These are phyloP conservation scores for Orius insidiosus DNA, from an alignment of 1,140 invertebrate species.

Conservation along the genomic window DNA sequence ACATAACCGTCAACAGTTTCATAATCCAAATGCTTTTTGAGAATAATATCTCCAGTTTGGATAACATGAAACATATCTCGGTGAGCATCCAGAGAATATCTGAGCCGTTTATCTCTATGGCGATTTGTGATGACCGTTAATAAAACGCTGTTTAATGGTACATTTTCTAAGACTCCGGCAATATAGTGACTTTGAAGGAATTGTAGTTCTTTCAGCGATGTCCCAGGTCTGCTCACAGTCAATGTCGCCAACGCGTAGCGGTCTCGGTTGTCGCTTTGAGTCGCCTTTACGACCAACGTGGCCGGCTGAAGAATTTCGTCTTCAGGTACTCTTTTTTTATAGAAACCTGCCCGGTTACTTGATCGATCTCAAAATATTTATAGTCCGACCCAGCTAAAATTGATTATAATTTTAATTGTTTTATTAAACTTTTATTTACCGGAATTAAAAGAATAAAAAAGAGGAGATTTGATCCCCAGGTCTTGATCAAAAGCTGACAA, in stretches of 20 bases:
- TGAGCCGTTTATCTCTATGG: slow-evolving; percentile 35
- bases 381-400: slow-evolving; percentile 28
- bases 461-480: slow-evolving; percentile 53
- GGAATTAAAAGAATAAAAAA: slow-evolving; percentile 44
- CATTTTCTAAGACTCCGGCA: slow-evolving; percentile 55
- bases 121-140: slow-evolving; percentile 41
- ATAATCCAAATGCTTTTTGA: slow-evolving; percentile 61
- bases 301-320: slow-evolving; percentile 44
- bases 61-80: slow-evolving; percentile 53
- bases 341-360: slow-evolving; percentile 39
- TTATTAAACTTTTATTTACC: slow-evolving; percentile 22
- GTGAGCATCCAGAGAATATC: slow-evolving; percentile 43
- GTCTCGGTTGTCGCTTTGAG: slow-evolving; percentile 73
- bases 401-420: neutral
- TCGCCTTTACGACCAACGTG: slow-evolving; percentile 63
- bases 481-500: slow-evolving; percentile 65
- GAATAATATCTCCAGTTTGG: slow-evolving; percentile 58
- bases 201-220: slow-evolving; percentile 26
- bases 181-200: slow-evolving; percentile 60
- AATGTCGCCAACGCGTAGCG: slow-evolving; percentile 70
- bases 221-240: slow-evolving; percentile 38
- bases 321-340: slow-evolving; percentile 39
- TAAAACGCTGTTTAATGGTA: slow-evolving; percentile 51
- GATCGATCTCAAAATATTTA: slow-evolving; percentile 34
- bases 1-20: slow-evolving; percentile 51